phyloP scores from a whole-genome alignment of 1,140 invertebrate species.

The Drosophila tsacasi region DNA sequence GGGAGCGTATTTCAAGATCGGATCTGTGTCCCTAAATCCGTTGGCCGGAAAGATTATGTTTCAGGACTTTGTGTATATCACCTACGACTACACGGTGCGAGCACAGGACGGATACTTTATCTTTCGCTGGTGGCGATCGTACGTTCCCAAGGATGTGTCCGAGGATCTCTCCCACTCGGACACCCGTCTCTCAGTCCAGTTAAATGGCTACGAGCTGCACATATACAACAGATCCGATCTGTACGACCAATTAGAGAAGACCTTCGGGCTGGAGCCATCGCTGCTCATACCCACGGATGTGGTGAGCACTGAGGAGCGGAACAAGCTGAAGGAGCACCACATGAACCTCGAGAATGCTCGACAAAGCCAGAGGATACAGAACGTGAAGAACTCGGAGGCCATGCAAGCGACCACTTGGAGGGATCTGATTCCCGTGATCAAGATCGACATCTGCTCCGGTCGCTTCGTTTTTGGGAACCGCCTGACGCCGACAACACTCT shows the following conservation, averaged over 20 bases:
- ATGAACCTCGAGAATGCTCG: conserved; percentile 88
- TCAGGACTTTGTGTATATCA: conserved; percentile 97
- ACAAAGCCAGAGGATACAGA: conserved; percentile 86
- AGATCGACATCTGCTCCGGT: conserved; percentile 96
- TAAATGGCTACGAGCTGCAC: conserved; percentile 98
- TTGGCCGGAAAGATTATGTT: conserved; percentile 99
- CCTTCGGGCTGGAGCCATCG: conserved; percentile 93
- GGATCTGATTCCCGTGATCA: conserved; percentile 98
- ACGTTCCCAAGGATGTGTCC: conserved; percentile 97
- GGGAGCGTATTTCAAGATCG: conserved; percentile 95
- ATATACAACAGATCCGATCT: conserved; percentile 97
- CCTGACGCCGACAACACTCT: conserved; percentile 96
- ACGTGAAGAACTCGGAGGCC: conserved; percentile 89
- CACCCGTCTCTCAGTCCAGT: conserved; percentile 95
- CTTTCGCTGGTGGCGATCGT: conserved; percentile 98
- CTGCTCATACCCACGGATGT: conserved; percentile 88
- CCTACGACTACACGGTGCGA: conserved; percentile 96
- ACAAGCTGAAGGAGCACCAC: conserved; percentile 86
- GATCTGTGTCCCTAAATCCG: conserved; percentile 97
- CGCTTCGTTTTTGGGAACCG: conserved; percentile 98
- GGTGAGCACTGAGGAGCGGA: conserved; percentile 71
- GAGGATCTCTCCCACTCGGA: conserved; percentile 98
- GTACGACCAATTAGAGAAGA: conserved; percentile 95
- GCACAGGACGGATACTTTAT: conserved; percentile 99
- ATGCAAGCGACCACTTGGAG: conserved; percentile 95